Conservation (phyloP, 2,888 invertebrate genomes). For the Amphipoea lucens region DNA sequence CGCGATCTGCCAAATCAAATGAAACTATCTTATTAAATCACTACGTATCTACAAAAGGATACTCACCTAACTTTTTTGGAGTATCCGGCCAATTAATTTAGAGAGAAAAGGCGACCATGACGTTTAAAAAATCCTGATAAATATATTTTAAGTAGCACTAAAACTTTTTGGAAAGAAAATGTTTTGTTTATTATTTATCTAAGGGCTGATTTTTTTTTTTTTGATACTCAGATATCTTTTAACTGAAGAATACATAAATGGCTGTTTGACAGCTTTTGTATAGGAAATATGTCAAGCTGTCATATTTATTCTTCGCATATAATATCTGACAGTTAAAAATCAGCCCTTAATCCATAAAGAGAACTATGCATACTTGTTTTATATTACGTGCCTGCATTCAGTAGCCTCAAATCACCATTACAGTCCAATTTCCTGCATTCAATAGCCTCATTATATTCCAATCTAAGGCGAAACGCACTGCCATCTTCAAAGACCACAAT, state of each 20-base stretch:
- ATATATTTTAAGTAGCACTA: background rate
- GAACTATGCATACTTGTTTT: background rate
- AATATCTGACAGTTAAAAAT: too few relatives aligned
- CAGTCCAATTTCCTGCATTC: background rate
- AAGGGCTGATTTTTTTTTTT: too few relatives aligned
- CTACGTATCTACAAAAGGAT: background rate
- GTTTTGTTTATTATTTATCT: background rate
- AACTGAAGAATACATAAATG: too few relatives aligned
- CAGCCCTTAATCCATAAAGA: background rate
- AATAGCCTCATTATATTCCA: background rate
- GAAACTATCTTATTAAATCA: conserved; percentile 1
- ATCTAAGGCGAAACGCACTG: conserved; percentile 14
- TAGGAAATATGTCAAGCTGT: too few relatives aligned
- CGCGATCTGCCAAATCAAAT: background rate
- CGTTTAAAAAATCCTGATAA: background rate
- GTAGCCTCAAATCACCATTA: background rate
- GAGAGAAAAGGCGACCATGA: too few relatives aligned
- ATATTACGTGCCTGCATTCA: background rate
- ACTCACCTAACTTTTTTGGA: background rate
- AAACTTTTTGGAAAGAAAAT: background rate
- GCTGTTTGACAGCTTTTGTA: too few relatives aligned
- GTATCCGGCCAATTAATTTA: background rate
- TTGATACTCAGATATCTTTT: too few relatives aligned
- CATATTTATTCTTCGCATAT: too few relatives aligned
- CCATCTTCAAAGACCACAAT: conserved; percentile 37